Conservation (phyloP, 2,113 vertebrate species). For the Phylloscopus trochilus region DNA sequence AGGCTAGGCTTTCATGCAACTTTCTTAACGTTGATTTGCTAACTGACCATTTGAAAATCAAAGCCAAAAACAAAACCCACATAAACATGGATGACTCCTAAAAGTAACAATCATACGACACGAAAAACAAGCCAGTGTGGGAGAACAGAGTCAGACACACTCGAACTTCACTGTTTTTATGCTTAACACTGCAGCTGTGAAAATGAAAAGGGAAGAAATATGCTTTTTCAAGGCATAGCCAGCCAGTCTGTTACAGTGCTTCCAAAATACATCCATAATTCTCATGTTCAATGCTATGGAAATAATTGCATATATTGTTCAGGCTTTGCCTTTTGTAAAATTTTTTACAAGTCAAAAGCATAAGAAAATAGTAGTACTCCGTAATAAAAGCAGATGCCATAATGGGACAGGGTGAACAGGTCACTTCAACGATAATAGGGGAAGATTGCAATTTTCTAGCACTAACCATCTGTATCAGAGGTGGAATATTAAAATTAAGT, state of each 20-base stretch:
- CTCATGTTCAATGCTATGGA: not conserved
- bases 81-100: not conserved
- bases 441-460: not conserved
- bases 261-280: not conserved
- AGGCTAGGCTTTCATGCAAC: not conserved
- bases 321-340: not conserved
- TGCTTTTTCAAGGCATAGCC: not conserved
- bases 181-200: not conserved
- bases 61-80: not conserved
- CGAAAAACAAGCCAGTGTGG: not conserved
- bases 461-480: not conserved
- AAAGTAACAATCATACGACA: not conserved
- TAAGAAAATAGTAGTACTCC: not conserved
- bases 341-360: not conserved
- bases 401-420: not conserved
- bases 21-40: not conserved
- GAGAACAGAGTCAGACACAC: not conserved
- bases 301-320: not conserved
- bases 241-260: not conserved
- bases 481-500: not conserved
- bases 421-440: not conserved
- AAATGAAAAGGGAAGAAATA: conserved; percentile 17
- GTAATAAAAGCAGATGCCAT: not conserved
- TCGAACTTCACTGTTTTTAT: not conserved
- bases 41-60: not conserved